phyloP scores from a whole-genome alignment of 2,888 invertebrate species.

The Galeruca laticollis region DNA sequence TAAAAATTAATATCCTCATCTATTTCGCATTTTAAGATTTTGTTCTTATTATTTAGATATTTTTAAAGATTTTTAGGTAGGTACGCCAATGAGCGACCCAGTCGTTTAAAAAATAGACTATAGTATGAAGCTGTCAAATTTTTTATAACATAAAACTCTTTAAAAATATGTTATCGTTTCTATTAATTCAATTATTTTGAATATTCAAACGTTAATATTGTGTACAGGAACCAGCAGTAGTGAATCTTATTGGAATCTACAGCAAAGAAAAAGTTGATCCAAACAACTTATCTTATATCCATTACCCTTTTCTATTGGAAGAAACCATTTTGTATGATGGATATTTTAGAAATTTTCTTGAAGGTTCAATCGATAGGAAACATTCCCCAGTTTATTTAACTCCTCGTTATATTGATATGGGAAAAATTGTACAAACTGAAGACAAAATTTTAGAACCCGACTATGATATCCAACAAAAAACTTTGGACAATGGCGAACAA shows the following conservation, averaged over 20 bases:
- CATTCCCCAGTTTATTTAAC: constrained; percentile 58
- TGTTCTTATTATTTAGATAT: no score
- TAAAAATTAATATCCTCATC: no score
- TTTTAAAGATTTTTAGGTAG: no score
- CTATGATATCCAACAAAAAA: neutral
- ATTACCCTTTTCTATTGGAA: constrained; percentile 44
- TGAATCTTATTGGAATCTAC: constrained; percentile 57
- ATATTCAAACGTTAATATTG: neutral
- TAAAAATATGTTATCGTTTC: no score
- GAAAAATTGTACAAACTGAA: constrained; percentile 43
- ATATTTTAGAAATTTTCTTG: constrained; percentile 58
- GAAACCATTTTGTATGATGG: constrained; percentile 53
- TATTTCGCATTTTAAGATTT: no score
- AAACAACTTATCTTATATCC: constrained; percentile 33
- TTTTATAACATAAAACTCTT: no score
- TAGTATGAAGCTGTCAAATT: no score
- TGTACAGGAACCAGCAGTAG: constrained; percentile 58
- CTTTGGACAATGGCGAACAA: neutral
- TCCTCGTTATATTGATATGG: constrained; percentile 61
- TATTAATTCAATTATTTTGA: no score
- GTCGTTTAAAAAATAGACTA: no score
- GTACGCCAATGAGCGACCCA: no score
- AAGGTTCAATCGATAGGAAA: constrained; percentile 27
- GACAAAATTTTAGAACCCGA: neutral
- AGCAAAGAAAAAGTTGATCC: constrained; percentile 20